Evolutionary conservation across 2,797 vertebrate genomes (phyloP), one percentile per base, ranked within the genome.

Genomic region (Vireo griseus): DNA sequence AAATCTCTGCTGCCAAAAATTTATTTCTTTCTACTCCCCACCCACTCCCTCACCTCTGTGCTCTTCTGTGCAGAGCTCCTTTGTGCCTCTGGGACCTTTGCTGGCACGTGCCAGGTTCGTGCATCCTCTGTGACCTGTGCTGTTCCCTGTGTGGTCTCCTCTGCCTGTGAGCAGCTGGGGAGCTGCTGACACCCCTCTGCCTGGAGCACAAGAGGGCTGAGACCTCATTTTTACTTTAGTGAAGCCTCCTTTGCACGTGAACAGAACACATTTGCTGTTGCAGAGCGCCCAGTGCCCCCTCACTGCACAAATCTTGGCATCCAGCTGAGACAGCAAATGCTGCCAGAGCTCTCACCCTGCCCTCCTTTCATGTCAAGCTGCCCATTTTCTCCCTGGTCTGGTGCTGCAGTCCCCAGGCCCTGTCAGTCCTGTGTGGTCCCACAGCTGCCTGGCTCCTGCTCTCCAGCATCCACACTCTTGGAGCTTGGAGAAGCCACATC

Each of bases 1-100:
- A 94, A 85, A 83, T 67, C 45, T 48, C 45, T 80, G 31, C 51
- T 91, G 95, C 82, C 88, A 94, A 77, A 83, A 74, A 48, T 16
- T 1, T 54, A 15, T 76, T 73, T 89, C 66, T 92, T 91, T 77
- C 52, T 84, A 2, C 26, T 93, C 20, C 24, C 57, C 78, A 79
- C 78, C 74, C 59, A 67, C 51, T 91, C 40, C 10, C 9, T 31
- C 51, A 82, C 48, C 65, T 79, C 63, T 1, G 0, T 55, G 47
- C 31, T 90, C n/a, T 18, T 54, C 47, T 39, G 5, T 25, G 2
- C 11, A 69, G 24, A 88, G 78, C 47, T 76, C 33, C 48, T 79
- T 77, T 80, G 85, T 91, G 88, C 48, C 31, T 62, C 59, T 63
- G 85, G 62, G 52, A 26, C 24, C 20, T 88, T 59, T 52, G 58